Conservation (phyloP, 2,797 vertebrate genomes). For the Morelia viridis region DNA sequence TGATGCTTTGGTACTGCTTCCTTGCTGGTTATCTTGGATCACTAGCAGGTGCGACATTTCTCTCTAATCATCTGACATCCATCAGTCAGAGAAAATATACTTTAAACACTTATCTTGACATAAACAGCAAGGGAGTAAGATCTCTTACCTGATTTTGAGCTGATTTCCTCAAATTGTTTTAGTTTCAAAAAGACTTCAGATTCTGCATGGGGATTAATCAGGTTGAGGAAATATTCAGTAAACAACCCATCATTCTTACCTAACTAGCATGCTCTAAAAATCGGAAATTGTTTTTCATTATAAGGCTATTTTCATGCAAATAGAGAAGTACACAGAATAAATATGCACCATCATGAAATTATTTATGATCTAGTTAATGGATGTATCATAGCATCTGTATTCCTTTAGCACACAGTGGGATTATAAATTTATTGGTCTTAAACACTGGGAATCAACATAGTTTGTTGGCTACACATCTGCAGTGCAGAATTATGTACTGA, state of each 20-base stretch:
- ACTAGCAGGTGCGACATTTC: not conserved
- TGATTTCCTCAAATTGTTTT: not conserved
- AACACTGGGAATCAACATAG: constrained; percentile 53
- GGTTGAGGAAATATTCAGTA: not conserved
- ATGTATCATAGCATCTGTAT: constrained; percentile 60
- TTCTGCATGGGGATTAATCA: not conserved
- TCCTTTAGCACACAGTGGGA: constrained; percentile 43
- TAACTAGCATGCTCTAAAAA: constrained; percentile 44
- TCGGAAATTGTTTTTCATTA: constrained; percentile 44
- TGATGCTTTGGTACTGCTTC: not conserved
- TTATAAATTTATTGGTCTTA: constrained; percentile 59
- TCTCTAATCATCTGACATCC: not conserved
- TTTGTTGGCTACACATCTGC: constrained; percentile 58
- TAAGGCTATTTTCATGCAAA: constrained; percentile 55
- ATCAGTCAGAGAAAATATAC: not conserved
- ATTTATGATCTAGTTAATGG: constrained; percentile 67
- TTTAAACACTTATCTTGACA: not conserved
- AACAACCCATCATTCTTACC: constrained; percentile 45
- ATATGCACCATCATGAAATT: constrained; percentile 41
- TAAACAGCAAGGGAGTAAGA: not conserved
- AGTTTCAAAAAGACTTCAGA: not conserved
- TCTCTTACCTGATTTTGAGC: not conserved
- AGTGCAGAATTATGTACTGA: constrained; percentile 43
- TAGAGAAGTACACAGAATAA: constrained; percentile 54
- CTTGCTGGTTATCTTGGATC: not conserved